A percentile compares a stretch with the other conserved stretches of the same genome.
phyloP scores from a whole-genome alignment of 2,888 invertebrate species.

The Eudasyphora cyanicolor region DNA sequence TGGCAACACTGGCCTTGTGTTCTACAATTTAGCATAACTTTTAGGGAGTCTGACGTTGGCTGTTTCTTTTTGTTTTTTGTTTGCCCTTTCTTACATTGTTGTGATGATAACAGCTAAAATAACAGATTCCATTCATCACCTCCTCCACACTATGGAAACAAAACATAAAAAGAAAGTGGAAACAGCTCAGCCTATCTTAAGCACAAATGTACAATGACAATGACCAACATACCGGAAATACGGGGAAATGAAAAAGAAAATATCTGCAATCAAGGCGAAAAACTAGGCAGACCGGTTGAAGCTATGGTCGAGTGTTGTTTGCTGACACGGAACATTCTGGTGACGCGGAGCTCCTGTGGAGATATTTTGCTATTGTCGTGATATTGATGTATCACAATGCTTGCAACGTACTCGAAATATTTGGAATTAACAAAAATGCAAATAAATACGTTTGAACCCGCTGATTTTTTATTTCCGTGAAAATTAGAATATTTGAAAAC shows the following conservation, averaged over 20 bases:
- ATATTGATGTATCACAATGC: too few relatives aligned
- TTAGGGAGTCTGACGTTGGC: background rate
- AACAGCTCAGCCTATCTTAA: background rate
- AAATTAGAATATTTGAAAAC: too few relatives aligned
- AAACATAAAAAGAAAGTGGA: conserved; percentile 37
- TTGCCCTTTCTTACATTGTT: background rate
- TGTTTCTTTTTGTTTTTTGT: background rate
- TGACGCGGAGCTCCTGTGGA: too few relatives aligned
- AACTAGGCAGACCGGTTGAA: conserved; percentile 36
- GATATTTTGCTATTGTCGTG: too few relatives aligned
- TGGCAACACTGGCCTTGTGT: too few relatives aligned
- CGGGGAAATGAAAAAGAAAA: conserved; percentile 65
- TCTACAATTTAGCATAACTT: background rate
- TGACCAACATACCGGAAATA: conserved; percentile 54
- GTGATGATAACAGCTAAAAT: too few relatives aligned
- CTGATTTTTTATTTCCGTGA: too few relatives aligned
- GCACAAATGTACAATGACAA: conserved; percentile 28
- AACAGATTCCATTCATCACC: background rate
- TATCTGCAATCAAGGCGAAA: conserved; percentile 69
- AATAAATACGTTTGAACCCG: too few relatives aligned
- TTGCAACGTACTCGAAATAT: too few relatives aligned
- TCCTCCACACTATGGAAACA: conserved; percentile 19
- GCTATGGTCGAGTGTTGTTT: conserved; percentile 14
- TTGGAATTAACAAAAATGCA: too few relatives aligned
- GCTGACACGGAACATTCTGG: too few relatives aligned